These are phyloP conservation scores for Neosilurus mollespiculum DNA, from an alignment of 2,797 vertebrate species.

Conservation along the genomic window DNA sequence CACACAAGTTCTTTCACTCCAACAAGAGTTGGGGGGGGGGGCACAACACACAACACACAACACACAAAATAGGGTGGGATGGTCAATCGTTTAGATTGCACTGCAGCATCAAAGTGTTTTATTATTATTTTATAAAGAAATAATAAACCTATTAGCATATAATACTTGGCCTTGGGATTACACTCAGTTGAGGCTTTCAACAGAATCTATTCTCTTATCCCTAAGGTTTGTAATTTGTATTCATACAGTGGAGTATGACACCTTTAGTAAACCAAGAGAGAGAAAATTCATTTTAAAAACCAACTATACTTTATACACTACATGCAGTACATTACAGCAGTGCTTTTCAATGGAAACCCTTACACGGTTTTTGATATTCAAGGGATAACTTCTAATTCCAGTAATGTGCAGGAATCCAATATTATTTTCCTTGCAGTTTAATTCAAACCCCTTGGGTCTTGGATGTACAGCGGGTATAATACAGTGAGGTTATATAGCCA, in stretches of 20 bases:
- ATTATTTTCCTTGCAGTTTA: conserved; percentile 8
- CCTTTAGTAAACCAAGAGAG: not conserved
- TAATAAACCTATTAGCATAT: not conserved
- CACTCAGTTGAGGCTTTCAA: not conserved
- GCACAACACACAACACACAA: too few species aligned
- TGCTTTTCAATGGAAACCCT: not conserved
- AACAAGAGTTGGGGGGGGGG: too few species aligned
- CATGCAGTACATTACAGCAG: not conserved
- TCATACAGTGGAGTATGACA: not conserved
- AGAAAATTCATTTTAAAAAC: not conserved
- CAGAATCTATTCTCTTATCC: not conserved
- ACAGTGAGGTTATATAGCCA: conserved; percentile 1
- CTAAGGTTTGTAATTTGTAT: not conserved
- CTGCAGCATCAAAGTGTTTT: not conserved
- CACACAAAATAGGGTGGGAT: too few species aligned
- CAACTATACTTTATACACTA: not conserved
- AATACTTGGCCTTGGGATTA: not conserved
- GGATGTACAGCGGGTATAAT: not conserved
- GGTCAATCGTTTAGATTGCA: too few species aligned
- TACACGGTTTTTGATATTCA: not conserved
- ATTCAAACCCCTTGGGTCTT: not conserved
- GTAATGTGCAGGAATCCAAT: not conserved
- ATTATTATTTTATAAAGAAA: not conserved
- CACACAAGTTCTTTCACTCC: too few species aligned
- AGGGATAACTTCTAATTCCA: not conserved